Evolutionary conservation across 2,888 invertebrate species (phyloP).

Genomic region (Ptychoptera contaminata): DNA sequence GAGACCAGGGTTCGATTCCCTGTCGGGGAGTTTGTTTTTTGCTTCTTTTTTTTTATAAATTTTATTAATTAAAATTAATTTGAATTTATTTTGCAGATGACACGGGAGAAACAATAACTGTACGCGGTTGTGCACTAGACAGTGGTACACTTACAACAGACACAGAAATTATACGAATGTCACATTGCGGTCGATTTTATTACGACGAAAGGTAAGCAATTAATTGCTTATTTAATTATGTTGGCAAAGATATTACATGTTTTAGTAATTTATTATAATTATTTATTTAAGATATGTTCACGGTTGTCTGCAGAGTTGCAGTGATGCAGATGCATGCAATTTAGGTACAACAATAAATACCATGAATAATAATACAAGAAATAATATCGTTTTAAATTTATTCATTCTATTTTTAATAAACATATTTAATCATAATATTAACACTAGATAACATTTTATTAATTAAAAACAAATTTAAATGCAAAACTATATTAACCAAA

Average conservation of each 20-base stretch:
- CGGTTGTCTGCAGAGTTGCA: constrained; percentile 90
- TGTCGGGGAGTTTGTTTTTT: constrained; percentile 7
- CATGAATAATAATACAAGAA: too few species aligned
- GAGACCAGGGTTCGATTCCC: constrained; percentile 11
- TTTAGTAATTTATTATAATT: background rate
- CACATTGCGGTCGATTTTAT: constrained; percentile 92
- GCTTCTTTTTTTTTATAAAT: too few species aligned
- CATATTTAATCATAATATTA: too few species aligned
- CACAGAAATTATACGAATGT: constrained; percentile 91
- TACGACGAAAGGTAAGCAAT: constrained; percentile 62
- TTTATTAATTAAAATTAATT: too few species aligned
- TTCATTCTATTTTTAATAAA: too few species aligned
- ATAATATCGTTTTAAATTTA: too few species aligned
- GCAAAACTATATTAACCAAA: too few species aligned
- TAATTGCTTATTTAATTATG: background rate
- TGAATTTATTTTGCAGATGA: constrained; percentile 41
- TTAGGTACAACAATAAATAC: constrained; percentile 11
- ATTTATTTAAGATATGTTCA: constrained; percentile 55
- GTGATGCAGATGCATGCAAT: constrained; percentile 86
- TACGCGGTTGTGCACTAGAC: constrained; percentile 90
- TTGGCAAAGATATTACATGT: background rate
- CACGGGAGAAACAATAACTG: constrained; percentile 62
- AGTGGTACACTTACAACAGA: constrained; percentile 91
- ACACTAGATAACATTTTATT: too few species aligned
- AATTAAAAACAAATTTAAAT: too few species aligned